Evolutionary conservation across 64 coral and sea anemone genomes (phyloP).

Genomic region (Actinia tenebrosa): DNA sequence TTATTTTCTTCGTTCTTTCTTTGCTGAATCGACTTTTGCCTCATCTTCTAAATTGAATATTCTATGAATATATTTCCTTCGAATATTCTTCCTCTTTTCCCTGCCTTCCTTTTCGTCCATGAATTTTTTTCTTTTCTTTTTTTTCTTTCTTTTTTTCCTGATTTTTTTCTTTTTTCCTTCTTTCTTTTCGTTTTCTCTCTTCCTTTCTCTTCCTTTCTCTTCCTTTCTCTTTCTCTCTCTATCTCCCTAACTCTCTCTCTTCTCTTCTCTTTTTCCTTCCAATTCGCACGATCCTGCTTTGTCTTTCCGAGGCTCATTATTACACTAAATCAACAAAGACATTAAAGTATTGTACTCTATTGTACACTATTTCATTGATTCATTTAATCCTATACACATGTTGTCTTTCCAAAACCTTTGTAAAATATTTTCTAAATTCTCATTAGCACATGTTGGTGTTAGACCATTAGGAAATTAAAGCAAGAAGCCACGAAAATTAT

Average conservation of each 20-base stretch:
- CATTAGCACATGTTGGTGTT: background rate
- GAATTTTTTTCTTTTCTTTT: no score
- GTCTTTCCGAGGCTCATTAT: background rate
- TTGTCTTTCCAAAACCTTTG: background rate
- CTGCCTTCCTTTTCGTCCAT: no score
- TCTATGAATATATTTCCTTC: no score
- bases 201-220: no score
- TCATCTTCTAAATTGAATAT: no score
- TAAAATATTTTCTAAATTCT: background rate
- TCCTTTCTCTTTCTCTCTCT: no score
- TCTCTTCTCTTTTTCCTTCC: background rate
- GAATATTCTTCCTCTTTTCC: no score
- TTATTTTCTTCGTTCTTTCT: no score
- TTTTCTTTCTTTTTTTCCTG: no score
- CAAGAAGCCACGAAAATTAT: background rate
- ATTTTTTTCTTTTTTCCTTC: background rate
- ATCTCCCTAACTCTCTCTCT: background rate
- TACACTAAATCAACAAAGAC: background rate
- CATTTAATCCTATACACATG: background rate
- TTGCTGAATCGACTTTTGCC: no score
- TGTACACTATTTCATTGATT: background rate
- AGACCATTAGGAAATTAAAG: background rate
- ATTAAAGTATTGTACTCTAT: background rate
- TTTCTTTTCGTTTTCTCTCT: no score
- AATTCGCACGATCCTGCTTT: background rate